These are phyloP conservation scores for Macroglossus sobrinus DNA, from an alignment of 2,113 vertebrate species.

Conservation along the genomic window DNA sequence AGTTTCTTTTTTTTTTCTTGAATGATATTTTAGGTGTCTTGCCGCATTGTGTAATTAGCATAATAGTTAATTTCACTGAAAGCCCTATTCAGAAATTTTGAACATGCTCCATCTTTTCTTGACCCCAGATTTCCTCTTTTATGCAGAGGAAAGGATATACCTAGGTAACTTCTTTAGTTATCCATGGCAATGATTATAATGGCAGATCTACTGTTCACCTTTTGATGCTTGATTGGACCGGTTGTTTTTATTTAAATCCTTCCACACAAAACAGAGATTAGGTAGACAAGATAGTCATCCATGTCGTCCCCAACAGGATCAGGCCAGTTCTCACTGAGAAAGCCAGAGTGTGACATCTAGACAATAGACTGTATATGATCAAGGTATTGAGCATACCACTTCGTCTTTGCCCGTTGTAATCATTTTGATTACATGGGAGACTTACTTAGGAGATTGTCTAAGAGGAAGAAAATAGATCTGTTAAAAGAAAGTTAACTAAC, in stretches of 20 bases:
- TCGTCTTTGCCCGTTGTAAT: not conserved
- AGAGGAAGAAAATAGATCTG: not conserved
- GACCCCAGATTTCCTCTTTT: not conserved
- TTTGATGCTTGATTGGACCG: not conserved
- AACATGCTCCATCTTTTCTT: constrained; percentile 6
- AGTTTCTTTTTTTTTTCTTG: not conserved
- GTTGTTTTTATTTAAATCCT: not conserved
- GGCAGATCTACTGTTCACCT: not conserved
- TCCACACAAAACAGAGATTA: not conserved
- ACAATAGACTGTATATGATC: not conserved
- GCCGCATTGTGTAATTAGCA: not conserved
- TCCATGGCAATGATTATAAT: not conserved
- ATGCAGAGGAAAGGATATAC: not conserved
- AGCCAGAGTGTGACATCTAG: not conserved
- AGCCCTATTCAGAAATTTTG: constrained; percentile 10
- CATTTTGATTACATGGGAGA: not conserved
- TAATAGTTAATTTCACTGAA: constrained; percentile 40
- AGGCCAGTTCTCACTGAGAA: not conserved
- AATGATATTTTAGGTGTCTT: constrained; percentile 36
- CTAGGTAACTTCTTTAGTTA: not conserved
- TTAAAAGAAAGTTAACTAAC: not conserved
- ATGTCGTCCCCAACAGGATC: not conserved
- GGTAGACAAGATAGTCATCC: not conserved
- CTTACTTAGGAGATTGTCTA: not conserved
- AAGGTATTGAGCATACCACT: not conserved